A percentile compares a stretch with the other conserved stretches of the same genome.
Evolutionary conservation across 2,888 invertebrate genomes (phyloP).

Genomic region (Achlya flavicornis): DNA sequence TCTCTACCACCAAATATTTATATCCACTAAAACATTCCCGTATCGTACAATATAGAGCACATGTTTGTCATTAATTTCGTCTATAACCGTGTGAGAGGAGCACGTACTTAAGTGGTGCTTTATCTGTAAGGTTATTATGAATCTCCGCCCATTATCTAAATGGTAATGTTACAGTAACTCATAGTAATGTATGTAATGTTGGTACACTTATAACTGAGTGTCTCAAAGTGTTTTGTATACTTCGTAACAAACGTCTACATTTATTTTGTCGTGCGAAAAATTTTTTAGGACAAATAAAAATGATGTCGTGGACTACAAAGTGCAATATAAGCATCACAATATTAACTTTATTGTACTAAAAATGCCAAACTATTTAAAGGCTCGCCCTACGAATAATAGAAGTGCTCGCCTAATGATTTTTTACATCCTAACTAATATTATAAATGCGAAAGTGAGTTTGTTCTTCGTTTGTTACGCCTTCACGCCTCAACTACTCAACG

Average conservation of each 20-base stretch:
- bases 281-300: no score
- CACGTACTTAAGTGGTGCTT: constrained; percentile 54
- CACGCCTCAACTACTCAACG: no score
- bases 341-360: no score
- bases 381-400: no score
- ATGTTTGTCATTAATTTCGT: constrained; percentile 57
- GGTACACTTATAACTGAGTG: background rate
- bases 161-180: constrained; percentile 44
- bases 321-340: no score
- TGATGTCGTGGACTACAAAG: no score
- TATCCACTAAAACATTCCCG: constrained; percentile 3
- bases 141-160: constrained; percentile 61
- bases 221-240: background rate
- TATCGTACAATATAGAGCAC: constrained; percentile 35
- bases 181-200: background rate
- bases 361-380: no score
- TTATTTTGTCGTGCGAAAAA: no score
- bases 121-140: constrained; percentile 52
- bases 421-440: no score
- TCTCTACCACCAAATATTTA: background rate
- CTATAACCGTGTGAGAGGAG: constrained; percentile 46
- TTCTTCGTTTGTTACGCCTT: no score
- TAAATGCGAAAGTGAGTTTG: no score
- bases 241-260: background rate
- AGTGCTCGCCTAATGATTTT: no score